Conservation (phyloP, 2,888 invertebrate genomes). For the Hemaris fuciformis region DNA sequence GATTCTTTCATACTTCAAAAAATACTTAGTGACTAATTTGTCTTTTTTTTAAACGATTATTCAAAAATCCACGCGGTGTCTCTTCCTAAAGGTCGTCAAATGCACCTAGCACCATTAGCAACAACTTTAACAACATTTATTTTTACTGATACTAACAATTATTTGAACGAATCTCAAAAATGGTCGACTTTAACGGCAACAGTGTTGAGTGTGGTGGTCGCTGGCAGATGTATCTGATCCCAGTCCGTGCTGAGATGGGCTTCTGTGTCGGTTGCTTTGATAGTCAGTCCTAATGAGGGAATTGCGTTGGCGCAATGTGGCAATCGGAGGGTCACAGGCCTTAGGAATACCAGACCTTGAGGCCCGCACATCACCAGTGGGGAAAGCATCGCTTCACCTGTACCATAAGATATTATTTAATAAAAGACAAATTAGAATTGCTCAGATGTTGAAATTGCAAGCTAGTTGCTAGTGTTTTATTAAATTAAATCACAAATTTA, state of each 20-base stretch:
- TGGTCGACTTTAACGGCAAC: conserved; percentile 96
- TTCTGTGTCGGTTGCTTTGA: conserved; percentile 91
- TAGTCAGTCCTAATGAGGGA: conserved; percentile 87
- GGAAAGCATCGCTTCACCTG: conserved; percentile 96
- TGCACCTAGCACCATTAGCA: not conserved
- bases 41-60: not conserved
- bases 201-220: conserved; percentile 91
- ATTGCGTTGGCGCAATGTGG: conserved; percentile 92
- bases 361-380: conserved; percentile 98
- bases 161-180: conserved; percentile 78
- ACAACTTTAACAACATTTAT: too few species aligned
- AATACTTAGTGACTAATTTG: conserved; percentile 7
- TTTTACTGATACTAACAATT: not conserved
- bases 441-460: conserved; percentile 81
- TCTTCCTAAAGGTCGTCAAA: not conserved
- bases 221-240: conserved; percentile 92
- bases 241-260: conserved; percentile 92
- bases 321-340: conserved; percentile 94
- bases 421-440: too few species aligned
- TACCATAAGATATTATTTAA: conserved; percentile 24
- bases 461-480: not conserved
- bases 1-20: not conserved
- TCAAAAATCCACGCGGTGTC: not conserved
- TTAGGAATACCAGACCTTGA: conserved; percentile 92
- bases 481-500: not conserved